Base-by-base conservation (phyloP, 2,888 invertebrate species). In the Nysson spinosus region DNA sequence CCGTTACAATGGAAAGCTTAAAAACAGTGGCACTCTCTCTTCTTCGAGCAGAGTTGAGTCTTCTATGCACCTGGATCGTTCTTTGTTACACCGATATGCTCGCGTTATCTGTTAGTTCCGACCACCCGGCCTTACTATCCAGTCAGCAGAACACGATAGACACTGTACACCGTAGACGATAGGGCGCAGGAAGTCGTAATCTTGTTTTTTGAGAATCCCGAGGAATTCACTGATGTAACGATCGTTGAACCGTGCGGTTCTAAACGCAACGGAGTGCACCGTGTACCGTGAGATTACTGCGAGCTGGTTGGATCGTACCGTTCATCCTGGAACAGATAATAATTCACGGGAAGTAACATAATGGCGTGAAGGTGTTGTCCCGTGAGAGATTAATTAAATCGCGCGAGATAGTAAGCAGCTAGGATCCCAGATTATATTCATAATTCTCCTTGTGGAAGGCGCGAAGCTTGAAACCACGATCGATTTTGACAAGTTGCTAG, bases 181-280 rank as follows among this genome's bases (percentile, higher is more conserved):
- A 72, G 69, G 69, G 44, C 40, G 69, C 74, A 75, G 74, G 74
- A 75, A 75, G 73, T 64, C 66, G 61, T 76, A 75, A 75, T 75
- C 74, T 72, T 55, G 30, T 43, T 39, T 12, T 43, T 34, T 16
- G 46, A 54, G 60, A 42, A 62, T 61, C 55, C 52, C 26, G 37
- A 37, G 19, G 26, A n/a, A n/a, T n/a, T n/a, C n/a, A n/a, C 30
- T 22, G 24, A 19, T 11, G 9, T n/a, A 14, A 9, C 30, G 30
- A 4, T 4, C 1, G 30, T 9, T 1, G 7, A 30, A 4, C 11
- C 30, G 9, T n/a, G 4, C 28, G 28, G 28, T 4, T 28, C 24
- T 6, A 24, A 24, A 20, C 58, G 20, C 28, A 42, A 34, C 51
- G 32, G 43, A 14, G 35, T 40, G 42, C 40, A 39, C 6, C 32